Evolutionary conservation across 2,888 invertebrate species (phyloP).

Genomic region (Himalopsyche tibetana): DNA sequence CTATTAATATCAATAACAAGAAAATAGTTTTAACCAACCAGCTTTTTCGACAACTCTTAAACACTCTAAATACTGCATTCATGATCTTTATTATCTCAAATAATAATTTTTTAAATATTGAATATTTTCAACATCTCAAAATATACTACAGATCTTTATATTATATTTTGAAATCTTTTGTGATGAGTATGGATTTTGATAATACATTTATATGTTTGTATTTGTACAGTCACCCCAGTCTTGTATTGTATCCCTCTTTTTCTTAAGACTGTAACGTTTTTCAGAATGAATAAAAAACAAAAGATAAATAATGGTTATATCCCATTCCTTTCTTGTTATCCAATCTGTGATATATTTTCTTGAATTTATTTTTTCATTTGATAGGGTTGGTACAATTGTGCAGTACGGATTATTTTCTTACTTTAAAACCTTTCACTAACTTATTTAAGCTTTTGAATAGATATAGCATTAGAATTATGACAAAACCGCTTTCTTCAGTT

Average conservation of each 20-base stretch:
- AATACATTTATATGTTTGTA: neutral
- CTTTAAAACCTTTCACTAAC: neutral
- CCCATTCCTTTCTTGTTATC: slow-evolving; percentile 62
- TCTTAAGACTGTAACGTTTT: slow-evolving; percentile 24
- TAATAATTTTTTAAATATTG: no score
- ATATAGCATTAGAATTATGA: no score
- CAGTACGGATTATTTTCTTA: slow-evolving; percentile 1
- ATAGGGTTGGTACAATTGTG: slow-evolving; percentile 50
- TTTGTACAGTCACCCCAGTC: neutral
- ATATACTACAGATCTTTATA: neutral
- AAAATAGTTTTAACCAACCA: no score
- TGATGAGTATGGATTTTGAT: neutral
- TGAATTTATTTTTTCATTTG: slow-evolving; percentile 43
- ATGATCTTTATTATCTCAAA: no score
- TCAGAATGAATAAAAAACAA: slow-evolving; percentile 56
- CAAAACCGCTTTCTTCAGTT: no score
- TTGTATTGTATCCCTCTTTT: neutral
- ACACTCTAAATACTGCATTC: no score
- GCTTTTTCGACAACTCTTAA: no score
- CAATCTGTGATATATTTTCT: slow-evolving; percentile 58
- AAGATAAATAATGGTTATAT: slow-evolving; percentile 61
- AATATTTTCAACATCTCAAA: no score
- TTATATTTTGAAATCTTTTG: neutral
- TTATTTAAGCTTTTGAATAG: neutral
- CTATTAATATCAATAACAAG: no score